These are phyloP conservation scores for Labeo catla DNA, from an alignment of 2,113 vertebrate genomes.

Conservation along the genomic window DNA sequence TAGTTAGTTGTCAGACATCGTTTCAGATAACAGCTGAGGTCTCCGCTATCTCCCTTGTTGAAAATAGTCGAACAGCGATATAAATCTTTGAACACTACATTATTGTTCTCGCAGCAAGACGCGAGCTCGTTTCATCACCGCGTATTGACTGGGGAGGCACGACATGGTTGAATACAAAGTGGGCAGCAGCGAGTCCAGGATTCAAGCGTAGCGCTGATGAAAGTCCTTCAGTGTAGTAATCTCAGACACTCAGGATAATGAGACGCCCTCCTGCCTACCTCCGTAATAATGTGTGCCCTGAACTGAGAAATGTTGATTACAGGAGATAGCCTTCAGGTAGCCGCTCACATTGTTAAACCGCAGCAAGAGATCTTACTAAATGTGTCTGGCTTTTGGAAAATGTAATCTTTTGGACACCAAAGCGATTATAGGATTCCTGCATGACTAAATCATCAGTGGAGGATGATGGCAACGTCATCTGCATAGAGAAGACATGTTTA, in stretches of 20 bases:
- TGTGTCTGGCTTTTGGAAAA: constrained; percentile 27
- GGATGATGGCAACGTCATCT: background rate
- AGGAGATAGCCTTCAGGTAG: constrained; percentile 18
- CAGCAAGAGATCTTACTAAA: background rate
- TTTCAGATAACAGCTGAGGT: constrained; percentile 4
- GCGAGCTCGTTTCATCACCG: constrained; percentile 21
- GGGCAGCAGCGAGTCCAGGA: background rate
- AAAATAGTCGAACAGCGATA: background rate
- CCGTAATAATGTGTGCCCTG: constrained; percentile 29
- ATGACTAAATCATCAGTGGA: background rate
- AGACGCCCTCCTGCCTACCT: constrained; percentile 28
- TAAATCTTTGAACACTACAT: constrained; percentile 27
- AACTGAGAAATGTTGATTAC: constrained; percentile 33
- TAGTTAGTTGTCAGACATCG: background rate
- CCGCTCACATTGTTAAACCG: constrained; percentile 19
- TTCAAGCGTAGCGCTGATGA: constrained; percentile 20
- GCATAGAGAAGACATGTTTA: background rate
- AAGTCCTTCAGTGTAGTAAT: constrained; percentile 40
- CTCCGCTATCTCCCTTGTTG: background rate
- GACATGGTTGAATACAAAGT: constrained; percentile 24
- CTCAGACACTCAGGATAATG: constrained; percentile 40
- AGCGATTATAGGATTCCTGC: constrained; percentile 2
- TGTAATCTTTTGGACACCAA: constrained; percentile 30
- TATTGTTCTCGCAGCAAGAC: constrained; percentile 38
- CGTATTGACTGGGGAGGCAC: background rate